A percentile compares a stretch with the other conserved stretches of the same genome.
Evolutionary conservation across 64 coral and sea anemone genomes (phyloP).

Genomic region (Stichodactyla helianthus): DNA sequence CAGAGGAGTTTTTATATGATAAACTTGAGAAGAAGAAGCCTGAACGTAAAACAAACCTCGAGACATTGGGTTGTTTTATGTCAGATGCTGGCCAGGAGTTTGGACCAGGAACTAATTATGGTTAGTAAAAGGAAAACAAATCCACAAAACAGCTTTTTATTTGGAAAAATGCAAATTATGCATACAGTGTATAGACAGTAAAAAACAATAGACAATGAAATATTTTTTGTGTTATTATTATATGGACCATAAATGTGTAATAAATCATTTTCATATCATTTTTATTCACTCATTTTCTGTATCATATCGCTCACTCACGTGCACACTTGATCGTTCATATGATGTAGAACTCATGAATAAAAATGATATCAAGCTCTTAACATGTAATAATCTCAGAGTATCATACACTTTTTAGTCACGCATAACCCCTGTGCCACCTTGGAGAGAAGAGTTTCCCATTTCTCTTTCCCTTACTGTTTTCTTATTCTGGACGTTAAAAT

Average conservation of each 20-base stretch:
- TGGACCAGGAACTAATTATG: constrained; percentile 90
- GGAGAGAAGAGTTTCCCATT: too few species aligned
- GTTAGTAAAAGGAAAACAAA: constrained; percentile 14
- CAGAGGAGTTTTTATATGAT: constrained; percentile 78
- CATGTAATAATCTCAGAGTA: too few species aligned
- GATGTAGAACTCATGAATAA: too few species aligned
- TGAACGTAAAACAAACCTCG: constrained; percentile 55
- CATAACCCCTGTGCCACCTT: too few species aligned
- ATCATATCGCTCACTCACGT: too few species aligned
- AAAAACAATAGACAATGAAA: not conserved
- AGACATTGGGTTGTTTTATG: constrained; percentile 69
- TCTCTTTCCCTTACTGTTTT: too few species aligned
- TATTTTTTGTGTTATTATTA: too few species aligned
- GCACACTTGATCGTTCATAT: too few species aligned
- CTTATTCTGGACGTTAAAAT: not conserved
- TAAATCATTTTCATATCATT: not conserved
- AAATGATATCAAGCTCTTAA: too few species aligned
- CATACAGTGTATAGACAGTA: too few species aligned
- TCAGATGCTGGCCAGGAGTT: constrained; percentile 80
- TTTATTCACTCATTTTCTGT: too few species aligned
- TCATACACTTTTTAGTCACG: too few species aligned
- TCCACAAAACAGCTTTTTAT: not conserved
- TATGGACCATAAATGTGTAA: not conserved
- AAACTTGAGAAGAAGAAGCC: constrained; percentile 85
- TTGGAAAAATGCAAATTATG: not conserved